Percentiles rank a stretch among this genome's conserved stretches.
These are phyloP conservation scores for Copsychus sechellarum DNA, from an alignment of 2,113 vertebrate species.

Conservation along the genomic window DNA sequence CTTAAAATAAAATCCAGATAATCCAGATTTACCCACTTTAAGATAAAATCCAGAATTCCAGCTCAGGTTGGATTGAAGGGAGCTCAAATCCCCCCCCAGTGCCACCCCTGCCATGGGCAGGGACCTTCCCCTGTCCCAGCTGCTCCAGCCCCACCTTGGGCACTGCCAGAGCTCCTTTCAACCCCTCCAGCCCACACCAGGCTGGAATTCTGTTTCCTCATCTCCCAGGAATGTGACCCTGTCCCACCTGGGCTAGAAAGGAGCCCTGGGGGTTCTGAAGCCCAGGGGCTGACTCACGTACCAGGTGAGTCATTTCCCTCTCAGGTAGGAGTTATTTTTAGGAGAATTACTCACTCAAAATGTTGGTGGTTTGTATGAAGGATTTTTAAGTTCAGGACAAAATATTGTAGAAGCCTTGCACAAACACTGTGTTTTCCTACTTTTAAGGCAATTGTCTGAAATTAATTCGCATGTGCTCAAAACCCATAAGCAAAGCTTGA, in stretches of 20 bases:
- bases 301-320: not conserved
- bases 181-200: not conserved
- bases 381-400: not conserved
- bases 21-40: no score
- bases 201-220: not conserved
- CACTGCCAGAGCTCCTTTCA: not conserved
- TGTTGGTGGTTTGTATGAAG: not conserved
- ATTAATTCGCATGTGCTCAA: not conserved
- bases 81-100: not conserved
- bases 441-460: not conserved
- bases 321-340: not conserved
- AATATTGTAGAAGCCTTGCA: not conserved
- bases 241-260: not conserved
- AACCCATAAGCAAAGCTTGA: not conserved
- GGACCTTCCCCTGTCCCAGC: not conserved
- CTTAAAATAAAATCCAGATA: not conserved
- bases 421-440: not conserved
- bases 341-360: not conserved
- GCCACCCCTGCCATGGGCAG: not conserved
- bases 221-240: fast-evolving
- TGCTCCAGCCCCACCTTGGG: not conserved
- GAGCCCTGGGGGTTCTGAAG: not conserved
- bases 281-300: fast-evolving
- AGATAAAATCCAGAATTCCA: not conserved
- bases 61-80: not conserved